A percentile compares a stretch with the other conserved stretches of the same genome.
These are phyloP conservation scores for Microplitis demolitor DNA, from an alignment of 1,140 invertebrate species.

Conservation along the genomic window DNA sequence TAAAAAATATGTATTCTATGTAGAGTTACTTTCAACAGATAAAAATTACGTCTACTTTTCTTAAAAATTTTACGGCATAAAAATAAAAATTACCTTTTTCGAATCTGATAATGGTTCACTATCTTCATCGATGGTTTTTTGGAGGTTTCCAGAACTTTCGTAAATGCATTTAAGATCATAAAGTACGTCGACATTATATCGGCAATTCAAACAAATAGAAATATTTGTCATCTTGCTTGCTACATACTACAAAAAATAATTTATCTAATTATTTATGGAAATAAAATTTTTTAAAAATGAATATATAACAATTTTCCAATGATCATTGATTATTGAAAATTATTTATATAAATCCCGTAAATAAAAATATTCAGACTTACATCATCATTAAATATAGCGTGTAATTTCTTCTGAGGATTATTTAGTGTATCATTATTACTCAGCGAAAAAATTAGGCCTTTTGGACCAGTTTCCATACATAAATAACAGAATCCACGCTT, in stretches of 20 bases:
- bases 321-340: neutral
- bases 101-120: slow-evolving; percentile 32
- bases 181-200: slow-evolving; percentile 54
- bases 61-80: too few species aligned
- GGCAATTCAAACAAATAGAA: slow-evolving; percentile 51
- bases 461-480: slow-evolving; percentile 39
- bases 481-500: slow-evolving; percentile 37
- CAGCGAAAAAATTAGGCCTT: slow-evolving; percentile 46
- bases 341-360: neutral
- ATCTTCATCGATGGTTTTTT: slow-evolving; percentile 32
- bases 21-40: too few species aligned
- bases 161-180: slow-evolving; percentile 49
- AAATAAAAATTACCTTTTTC: slow-evolving; percentile 43
- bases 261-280: slow-evolving; percentile 13
- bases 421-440: slow-evolving; percentile 33
- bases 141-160: slow-evolving; percentile 35
- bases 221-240: slow-evolving; percentile 19
- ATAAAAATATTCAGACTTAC: slow-evolving; percentile 35
- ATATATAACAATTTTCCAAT: too few species aligned
- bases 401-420: slow-evolving; percentile 40
- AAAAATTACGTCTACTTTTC: too few species aligned
- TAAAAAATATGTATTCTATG: too few species aligned
- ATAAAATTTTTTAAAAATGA: neutral
- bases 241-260: slow-evolving; percentile 35
- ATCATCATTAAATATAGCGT: slow-evolving; percentile 42